Evolutionary conservation across 2,797 vertebrate genomes (phyloP).

Genomic region (Microctenopoma lineatum): DNA sequence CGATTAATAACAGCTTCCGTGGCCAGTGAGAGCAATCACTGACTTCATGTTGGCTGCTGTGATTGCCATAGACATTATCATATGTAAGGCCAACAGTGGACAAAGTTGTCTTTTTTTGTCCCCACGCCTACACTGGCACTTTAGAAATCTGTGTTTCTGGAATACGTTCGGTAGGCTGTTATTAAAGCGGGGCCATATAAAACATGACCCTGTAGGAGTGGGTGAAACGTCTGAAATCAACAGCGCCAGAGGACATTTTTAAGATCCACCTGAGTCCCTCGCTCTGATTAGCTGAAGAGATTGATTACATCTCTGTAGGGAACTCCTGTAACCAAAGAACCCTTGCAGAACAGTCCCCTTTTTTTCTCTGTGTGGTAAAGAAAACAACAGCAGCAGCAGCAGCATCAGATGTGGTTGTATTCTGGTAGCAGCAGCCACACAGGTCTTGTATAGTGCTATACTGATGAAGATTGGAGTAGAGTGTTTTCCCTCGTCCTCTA

Average conservation of each 20-base stretch:
- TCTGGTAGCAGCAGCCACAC: conserved; percentile 67
- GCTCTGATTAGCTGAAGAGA: conserved; percentile 49
- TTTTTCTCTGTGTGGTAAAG: conserved; percentile 17
- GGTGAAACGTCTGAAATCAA: conserved; percentile 35
- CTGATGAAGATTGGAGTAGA: conserved; percentile 80
- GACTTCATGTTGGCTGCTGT: conserved; percentile 8
- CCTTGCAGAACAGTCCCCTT: conserved; percentile 8
- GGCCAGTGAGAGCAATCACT: conserved; percentile 32
- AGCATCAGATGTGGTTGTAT: conserved; percentile 55
- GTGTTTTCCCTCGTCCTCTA: conserved; percentile 68
- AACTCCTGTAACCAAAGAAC: conserved; percentile 30
- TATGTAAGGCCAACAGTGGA: conserved; percentile 20
- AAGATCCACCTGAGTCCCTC: conserved; percentile 16
- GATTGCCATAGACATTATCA: conserved; percentile 35
- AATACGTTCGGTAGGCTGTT: conserved; percentile 26
- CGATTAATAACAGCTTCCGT: conserved; percentile 42
- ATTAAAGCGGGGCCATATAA: conserved; percentile 38
- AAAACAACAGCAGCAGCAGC: conserved; percentile 27
- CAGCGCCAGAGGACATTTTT: conserved; percentile 19
- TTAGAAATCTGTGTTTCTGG: conserved; percentile 42
- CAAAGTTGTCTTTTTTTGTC: conserved; percentile 40
- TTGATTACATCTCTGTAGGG: conserved; percentile 38
- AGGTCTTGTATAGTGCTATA: conserved; percentile 70
- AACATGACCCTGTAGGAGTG: conserved; percentile 23
- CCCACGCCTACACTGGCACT: conserved; percentile 44